These are phyloP conservation scores for Drosophila vallismaia DNA, from an alignment of 2,888 invertebrate genomes.

Conservation along the genomic window DNA sequence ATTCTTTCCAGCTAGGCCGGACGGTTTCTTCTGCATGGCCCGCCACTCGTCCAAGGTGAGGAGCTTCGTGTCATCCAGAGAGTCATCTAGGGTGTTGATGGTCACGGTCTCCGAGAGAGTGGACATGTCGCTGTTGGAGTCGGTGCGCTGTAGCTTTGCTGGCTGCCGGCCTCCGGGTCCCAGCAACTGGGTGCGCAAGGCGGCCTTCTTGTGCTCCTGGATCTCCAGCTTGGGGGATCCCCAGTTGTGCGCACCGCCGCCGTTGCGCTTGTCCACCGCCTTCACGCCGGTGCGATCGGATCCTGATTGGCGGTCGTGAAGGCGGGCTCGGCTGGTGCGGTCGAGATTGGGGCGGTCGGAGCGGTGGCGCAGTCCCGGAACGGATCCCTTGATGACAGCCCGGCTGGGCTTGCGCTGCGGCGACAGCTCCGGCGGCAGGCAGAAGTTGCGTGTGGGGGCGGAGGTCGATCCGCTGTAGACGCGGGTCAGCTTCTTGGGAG, in stretches of 20 bases:
- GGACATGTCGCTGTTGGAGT: background rate
- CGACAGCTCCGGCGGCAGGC: background rate
- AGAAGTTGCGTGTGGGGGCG: background rate
- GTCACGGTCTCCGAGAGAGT: background rate
- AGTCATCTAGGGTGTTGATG: background rate
- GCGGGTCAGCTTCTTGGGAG: background rate
- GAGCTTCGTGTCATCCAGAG: constrained; percentile 14
- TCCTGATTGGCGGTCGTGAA: constrained; percentile 28
- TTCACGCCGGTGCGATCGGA: constrained; percentile 32
- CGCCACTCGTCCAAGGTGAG: constrained; percentile 51
- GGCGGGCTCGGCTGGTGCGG: background rate
- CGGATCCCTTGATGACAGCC: background rate
- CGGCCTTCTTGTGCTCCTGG: constrained; percentile 12
- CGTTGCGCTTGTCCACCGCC: constrained; percentile 40
- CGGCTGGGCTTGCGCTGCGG: constrained; percentile 1
- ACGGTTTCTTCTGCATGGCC: constrained; percentile 6
- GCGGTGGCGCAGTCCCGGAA: background rate
- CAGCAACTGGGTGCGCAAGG: background rate
- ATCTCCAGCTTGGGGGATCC: constrained; percentile 32
- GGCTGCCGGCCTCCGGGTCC: background rate
- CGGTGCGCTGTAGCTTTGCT: background rate
- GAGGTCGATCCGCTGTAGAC: background rate
- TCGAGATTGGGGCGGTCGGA: background rate
- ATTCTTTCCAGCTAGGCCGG: no score
- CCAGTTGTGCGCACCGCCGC: constrained; percentile 46